Evolutionary conservation across 1,140 invertebrate species (phyloP).

Genomic region (Pseudomyrmex cubaensis): DNA sequence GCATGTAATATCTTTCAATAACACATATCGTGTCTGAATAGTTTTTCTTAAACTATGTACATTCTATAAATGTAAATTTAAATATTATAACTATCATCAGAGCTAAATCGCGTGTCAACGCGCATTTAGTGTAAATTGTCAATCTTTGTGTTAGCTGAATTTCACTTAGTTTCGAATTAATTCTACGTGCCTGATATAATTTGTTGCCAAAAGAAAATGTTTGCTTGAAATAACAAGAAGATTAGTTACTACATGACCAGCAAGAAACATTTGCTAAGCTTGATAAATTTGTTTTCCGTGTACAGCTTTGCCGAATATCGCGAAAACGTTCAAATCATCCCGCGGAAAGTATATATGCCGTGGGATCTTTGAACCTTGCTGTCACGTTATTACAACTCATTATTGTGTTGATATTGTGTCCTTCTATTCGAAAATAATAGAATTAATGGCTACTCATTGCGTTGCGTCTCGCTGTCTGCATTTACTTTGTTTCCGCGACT

Average conservation of each 20-base stretch:
- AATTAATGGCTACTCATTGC: not conserved
- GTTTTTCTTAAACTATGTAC: not conserved
- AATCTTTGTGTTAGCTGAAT: not conserved
- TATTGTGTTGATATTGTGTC: not conserved
- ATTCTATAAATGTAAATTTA: not conserved
- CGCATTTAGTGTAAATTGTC: not conserved
- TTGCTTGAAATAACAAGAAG: too few relatives aligned
- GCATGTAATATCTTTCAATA: not conserved
- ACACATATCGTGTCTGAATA: not conserved
- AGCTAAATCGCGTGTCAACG: too few relatives aligned
- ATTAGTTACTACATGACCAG: too few relatives aligned
- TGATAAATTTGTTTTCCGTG: too few relatives aligned
- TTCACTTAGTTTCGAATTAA: not conserved
- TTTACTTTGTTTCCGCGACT: not conserved
- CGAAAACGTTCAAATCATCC: constrained; percentile 22
- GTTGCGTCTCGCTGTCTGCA: not conserved
- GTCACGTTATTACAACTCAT: not conserved
- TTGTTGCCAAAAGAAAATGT: not conserved
- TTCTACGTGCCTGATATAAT: not conserved
- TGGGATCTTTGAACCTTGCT: constrained; percentile 19
- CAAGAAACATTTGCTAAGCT: too few relatives aligned
- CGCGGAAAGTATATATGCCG: not conserved
- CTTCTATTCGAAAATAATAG: not conserved
- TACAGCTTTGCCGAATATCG: not conserved
- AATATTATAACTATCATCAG: not conserved